Conservation (phyloP, 1,140 invertebrate species). For the Muscidifurax raptorellus region DNA sequence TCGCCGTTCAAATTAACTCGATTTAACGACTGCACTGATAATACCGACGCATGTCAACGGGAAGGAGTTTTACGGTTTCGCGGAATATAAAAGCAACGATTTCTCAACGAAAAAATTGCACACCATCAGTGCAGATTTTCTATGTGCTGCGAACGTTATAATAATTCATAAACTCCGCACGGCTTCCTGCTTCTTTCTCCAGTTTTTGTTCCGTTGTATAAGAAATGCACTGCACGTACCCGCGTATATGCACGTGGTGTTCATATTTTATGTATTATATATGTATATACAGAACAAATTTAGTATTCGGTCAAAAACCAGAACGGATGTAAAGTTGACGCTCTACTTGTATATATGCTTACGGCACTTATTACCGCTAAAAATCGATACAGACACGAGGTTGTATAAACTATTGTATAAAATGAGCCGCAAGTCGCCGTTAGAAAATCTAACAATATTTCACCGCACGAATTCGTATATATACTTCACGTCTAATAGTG, state of each 20-base stretch:
- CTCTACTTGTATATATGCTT: neutral
- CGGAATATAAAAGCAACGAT: neutral
- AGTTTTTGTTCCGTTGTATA: neutral
- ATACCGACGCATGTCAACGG: neutral
- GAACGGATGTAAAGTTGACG: neutral
- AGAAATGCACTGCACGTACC: neutral
- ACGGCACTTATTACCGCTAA: too few species aligned
- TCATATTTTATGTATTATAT: neutral
- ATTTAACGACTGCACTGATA: neutral
- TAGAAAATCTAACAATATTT: too few species aligned
- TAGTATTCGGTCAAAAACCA: neutral
- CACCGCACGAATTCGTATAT: too few species aligned
- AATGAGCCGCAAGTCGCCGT: too few species aligned
- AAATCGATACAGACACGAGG: too few species aligned
- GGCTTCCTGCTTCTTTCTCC: neutral
- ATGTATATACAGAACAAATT: neutral
- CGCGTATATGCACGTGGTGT: too few species aligned
- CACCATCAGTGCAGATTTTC: too few species aligned
- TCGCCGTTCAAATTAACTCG: neutral
- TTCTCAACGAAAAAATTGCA: too few species aligned
- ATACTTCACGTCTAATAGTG: too few species aligned
- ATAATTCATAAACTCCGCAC: neutral
- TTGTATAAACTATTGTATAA: too few species aligned
- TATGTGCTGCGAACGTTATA: neutral
- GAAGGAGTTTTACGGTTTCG: neutral